Base-by-base conservation (phyloP, 2,888 invertebrate genomes). In the Stegana nigrithorax region DNA sequence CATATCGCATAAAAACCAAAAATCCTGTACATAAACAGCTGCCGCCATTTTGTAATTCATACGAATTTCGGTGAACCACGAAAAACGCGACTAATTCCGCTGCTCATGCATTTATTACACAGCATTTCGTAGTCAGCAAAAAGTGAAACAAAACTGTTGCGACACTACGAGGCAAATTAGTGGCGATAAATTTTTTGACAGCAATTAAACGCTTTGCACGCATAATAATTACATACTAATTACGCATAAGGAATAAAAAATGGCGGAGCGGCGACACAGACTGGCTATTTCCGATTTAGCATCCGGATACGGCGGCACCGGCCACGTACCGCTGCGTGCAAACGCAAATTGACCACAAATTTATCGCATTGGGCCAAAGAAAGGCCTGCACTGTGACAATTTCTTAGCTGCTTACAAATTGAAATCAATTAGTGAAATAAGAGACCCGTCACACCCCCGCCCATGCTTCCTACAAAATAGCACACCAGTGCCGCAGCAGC, bases 331-430 rank as follows among this genome's bases (percentile, higher is more conserved):
- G 56, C 67, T 75, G 79, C 81, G 78, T 81, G 81, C 79, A 78
- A 81, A 80, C 81, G 65, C 75, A 81, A 81, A 81, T 81, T 79
- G 81, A 79, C 80, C 81, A 68, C 80, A 80, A 74, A 81, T 81
- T 81, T 81, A 81, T 81, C 63, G 64, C 61, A n/a, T n/a, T n/a
- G n/a, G n/a, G n/a, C n/a, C n/a, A n/a, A n/a, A n/a, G n/a, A n/a
- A n/a, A n/a, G n/a, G n/a, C n/a, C n/a, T n/a, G n/a, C n/a, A n/a
- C n/a, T n/a, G n/a, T n/a, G n/a, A n/a, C n/a, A n/a, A n/a, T n/a
- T n/a, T n/a, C n/a, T n/a, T n/a, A 67, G 73, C 68, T 70, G 71
- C 75, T 73, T 77, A 77, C 71, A 79, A 78, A 53, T 60, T 50
- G 58, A 64, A 64, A 77, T 78, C 80, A 77, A 77, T 77, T 77